phyloP scores from a whole-genome alignment of 2,113 vertebrate genomes.

The zebrafish (Danio rerio) region GRCz12tu NC_133176.1:20033001-20033500 shows the following conservation, averaged over 20 bases:
- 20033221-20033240: constrained; percentile 17
- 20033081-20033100: constrained; percentile 41
- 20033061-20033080: constrained; percentile 16
- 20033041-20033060: constrained; percentile 33
- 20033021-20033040: constrained; percentile 43
- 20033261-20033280: constrained; percentile 13
- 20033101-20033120: background rate
- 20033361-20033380: background rate
- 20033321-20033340: constrained; percentile 11
- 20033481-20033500: too few relatives aligned
- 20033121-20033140: background rate
- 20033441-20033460: too few relatives aligned
- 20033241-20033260: constrained; percentile 32
- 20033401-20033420: background rate
- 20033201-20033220: constrained; percentile 1
- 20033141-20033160: background rate
- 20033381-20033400: background rate
- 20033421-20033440: too few relatives aligned
- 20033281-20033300: constrained; percentile 32
- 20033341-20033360: constrained; percentile 3
- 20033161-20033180: background rate
- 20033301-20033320: background rate
- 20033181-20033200: constrained; percentile 8
- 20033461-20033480: too few relatives aligned
- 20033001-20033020: constrained; percentile 21